Percentiles rank a stretch among this genome's conserved stretches.
These are phyloP conservation scores for Chromis chromis DNA, from an alignment of 2,797 vertebrate genomes.

Conservation along the genomic window DNA sequence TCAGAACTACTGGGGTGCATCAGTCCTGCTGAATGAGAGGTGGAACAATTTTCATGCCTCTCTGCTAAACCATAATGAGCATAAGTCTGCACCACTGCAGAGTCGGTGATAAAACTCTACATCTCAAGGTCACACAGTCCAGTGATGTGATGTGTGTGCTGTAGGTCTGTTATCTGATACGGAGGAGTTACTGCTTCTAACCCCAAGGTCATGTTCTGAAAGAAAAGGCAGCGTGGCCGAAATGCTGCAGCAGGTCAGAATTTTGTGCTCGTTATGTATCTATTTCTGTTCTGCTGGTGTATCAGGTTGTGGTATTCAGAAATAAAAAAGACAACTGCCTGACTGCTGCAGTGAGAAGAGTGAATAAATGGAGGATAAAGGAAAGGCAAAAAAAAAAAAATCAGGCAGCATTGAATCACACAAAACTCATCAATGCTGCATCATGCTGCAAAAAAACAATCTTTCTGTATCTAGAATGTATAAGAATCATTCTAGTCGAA, in stretches of 20 bases:
- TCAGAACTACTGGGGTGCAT: not conserved
- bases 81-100: constrained; percentile 44
- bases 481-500: constrained; percentile 65
- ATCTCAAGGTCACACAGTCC: constrained; percentile 61
- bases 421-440: constrained; percentile 28
- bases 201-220: constrained; percentile 65
- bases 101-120: constrained; percentile 31
- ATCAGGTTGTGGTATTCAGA: constrained; percentile 16
- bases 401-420: constrained; percentile 41
- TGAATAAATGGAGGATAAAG: constrained; percentile 33
- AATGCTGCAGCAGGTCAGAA: constrained; percentile 45
- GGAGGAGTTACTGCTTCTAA: constrained; percentile 55
- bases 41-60: constrained; percentile 14
- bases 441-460: constrained; percentile 70
- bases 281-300: constrained; percentile 43
- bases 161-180: constrained; percentile 69
- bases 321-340: constrained; percentile 17
- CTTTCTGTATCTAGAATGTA: constrained; percentile 65
- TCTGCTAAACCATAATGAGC: constrained; percentile 22
- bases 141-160: constrained; percentile 3
- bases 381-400: constrained; percentile 19
- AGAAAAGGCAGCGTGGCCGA: constrained; percentile 45
- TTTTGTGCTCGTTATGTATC: constrained; percentile 37
- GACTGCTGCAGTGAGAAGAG: constrained; percentile 18
- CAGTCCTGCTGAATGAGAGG: constrained; percentile 3